These are phyloP conservation scores for Eciton burchellii DNA, from an alignment of 1,140 invertebrate genomes.

Conservation along the genomic window DNA sequence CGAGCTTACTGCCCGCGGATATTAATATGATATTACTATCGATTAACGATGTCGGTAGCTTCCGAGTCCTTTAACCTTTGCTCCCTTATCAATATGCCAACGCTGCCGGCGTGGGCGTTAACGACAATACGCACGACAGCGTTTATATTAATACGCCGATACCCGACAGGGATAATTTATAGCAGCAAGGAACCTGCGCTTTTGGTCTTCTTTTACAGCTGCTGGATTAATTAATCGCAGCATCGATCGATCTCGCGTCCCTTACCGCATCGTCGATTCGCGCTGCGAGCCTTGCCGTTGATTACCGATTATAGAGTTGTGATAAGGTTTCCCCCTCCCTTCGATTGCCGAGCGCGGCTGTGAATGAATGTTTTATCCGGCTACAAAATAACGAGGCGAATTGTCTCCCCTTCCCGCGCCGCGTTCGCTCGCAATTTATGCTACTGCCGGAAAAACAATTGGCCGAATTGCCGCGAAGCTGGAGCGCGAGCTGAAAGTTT, in stretches of 20 bases:
- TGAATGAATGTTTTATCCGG: constrained; percentile 36
- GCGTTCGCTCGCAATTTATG: constrained; percentile 19
- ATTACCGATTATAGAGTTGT: constrained; percentile 5
- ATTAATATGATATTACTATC: constrained; percentile 22
- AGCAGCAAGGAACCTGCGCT: neutral
- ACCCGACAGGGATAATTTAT: neutral
- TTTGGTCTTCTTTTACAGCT: neutral
- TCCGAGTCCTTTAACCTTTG: constrained; percentile 1
- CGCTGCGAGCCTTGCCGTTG: too few species aligned
- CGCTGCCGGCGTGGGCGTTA: neutral
- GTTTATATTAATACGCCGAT: constrained; percentile 18
- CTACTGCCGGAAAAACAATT: constrained; percentile 24
- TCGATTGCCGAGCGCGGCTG: neutral
- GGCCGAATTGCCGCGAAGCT: neutral
- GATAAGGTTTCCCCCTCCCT: neutral
- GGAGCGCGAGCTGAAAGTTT: constrained; percentile 43
- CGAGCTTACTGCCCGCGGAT: neutral
- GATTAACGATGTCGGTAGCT: constrained; percentile 3
- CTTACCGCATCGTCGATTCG: neutral
- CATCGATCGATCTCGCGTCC: neutral
- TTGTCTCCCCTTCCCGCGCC: neutral
- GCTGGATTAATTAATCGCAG: neutral
- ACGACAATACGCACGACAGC: neutral
- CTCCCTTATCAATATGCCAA: neutral
- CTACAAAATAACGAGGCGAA: constrained; percentile 13